phyloP scores from a whole-genome alignment of 2,888 invertebrate genomes.

The Acrobasis consociella region DNA sequence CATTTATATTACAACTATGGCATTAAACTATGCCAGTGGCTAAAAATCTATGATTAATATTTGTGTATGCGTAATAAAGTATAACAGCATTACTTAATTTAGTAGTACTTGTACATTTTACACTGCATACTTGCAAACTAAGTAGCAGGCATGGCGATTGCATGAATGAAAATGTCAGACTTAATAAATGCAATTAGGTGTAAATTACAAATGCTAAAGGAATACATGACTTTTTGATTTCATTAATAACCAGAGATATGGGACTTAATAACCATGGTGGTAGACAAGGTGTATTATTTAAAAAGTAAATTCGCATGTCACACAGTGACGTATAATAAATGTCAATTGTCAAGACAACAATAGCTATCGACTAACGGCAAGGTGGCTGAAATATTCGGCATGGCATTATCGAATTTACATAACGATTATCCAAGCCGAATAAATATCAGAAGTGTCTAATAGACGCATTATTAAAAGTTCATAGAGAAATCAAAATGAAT shows the following conservation, averaged over 20 bases:
- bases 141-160: constrained; percentile 3
- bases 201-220: neutral
- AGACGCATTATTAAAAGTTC: neutral
- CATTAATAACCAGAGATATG: constrained; percentile 2
- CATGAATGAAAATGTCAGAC: constrained; percentile 1
- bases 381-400: constrained; percentile 30
- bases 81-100: neutral
- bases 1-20: no score
- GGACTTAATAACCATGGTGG: neutral
- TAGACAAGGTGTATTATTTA: neutral
- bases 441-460: neutral
- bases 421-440: neutral
- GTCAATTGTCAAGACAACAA: constrained; percentile 37
- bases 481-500: neutral
- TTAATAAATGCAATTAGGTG: constrained; percentile 1
- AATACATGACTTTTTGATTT: neutral
- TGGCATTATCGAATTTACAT: constrained; percentile 30
- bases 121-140: neutral
- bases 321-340: constrained; percentile 26
- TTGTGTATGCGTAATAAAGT: neutral
- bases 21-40: neutral
- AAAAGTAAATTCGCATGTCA: constrained; percentile 2
- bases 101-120: neutral
- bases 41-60: neutral
- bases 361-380: constrained; percentile 29